Evolutionary conservation across 2,113 vertebrate species (phyloP).

Genomic region (Poecile atricapillus): DNA sequence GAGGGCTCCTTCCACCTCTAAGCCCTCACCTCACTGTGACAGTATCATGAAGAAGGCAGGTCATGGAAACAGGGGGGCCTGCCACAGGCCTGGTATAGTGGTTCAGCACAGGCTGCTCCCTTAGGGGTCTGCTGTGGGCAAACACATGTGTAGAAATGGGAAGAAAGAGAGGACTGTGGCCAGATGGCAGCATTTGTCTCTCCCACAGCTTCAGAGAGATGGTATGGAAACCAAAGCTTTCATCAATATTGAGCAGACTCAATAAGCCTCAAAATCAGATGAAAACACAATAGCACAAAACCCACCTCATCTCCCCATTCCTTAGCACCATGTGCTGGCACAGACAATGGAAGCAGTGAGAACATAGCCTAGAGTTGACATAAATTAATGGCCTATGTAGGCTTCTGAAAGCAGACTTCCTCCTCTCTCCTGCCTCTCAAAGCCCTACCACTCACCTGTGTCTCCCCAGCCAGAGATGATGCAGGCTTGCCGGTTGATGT

Average conservation of each 20-base stretch:
- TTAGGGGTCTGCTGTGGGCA: background rate
- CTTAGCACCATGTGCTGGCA: background rate
- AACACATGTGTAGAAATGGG: background rate
- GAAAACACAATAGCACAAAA: background rate
- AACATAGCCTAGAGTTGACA: background rate
- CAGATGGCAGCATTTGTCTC: background rate
- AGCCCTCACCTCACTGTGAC: background rate
- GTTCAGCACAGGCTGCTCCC: background rate
- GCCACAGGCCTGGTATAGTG: background rate
- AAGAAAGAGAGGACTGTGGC: background rate
- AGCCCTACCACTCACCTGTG: constrained; percentile 70
- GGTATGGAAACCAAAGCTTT: background rate
- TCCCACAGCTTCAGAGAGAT: background rate
- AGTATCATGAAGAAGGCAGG: background rate
- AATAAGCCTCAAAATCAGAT: background rate
- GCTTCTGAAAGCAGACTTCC: background rate
- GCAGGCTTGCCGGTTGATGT: constrained; percentile 73
- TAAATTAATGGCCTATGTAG: background rate
- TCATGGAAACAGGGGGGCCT: background rate
- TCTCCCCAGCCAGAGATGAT: constrained; percentile 83
- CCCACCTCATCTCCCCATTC: background rate
- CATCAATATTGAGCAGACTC: background rate
- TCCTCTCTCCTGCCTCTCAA: background rate
- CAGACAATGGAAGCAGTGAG: background rate
- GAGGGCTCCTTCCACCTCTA: background rate